These are phyloP conservation scores for Drosophila nikananu DNA, from an alignment of 1,140 invertebrate genomes.

Conservation along the genomic window DNA sequence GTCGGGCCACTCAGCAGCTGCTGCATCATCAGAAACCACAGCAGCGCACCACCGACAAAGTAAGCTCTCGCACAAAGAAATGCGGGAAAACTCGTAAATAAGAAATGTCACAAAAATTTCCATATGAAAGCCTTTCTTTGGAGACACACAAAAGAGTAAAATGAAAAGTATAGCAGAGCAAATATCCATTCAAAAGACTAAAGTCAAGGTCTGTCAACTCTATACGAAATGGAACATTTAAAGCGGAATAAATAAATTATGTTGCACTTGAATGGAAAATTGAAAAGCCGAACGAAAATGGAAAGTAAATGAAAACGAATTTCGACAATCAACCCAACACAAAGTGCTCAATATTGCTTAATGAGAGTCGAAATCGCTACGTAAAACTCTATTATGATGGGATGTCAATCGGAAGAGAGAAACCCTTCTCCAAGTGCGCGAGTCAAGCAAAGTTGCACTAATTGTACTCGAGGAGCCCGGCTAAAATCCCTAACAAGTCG, in stretches of 20 bases:
- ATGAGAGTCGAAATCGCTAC: conserved; percentile 13
- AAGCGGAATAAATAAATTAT: conserved; percentile 41
- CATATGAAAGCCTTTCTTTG: conserved; percentile 43
- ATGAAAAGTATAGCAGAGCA: conserved; percentile 4
- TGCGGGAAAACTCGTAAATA: conserved; percentile 45
- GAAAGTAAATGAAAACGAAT: conserved; percentile 36
- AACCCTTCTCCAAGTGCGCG: conserved; percentile 6
- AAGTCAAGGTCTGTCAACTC: conserved; percentile 52
- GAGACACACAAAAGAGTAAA: neutral
- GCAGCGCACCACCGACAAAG: conserved; percentile 31
- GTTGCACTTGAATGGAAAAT: conserved; percentile 23
- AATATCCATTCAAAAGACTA: conserved; percentile 19
- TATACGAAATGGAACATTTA: conserved; percentile 35
- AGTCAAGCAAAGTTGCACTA: conserved; percentile 21
- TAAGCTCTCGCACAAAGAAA: conserved; percentile 57
- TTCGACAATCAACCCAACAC: conserved; percentile 17
- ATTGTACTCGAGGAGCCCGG: conserved; percentile 18
- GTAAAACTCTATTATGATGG: conserved; percentile 13
- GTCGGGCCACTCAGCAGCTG: conserved; percentile 49
- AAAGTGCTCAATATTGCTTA: conserved; percentile 22
- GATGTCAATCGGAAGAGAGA: conserved; percentile 29
- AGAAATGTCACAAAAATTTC: conserved; percentile 46
- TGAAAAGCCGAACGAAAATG: conserved; percentile 27
- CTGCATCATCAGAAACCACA: conserved; percentile 33
- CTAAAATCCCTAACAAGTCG: conserved; percentile 39